Evolutionary conservation across 2,888 invertebrate species (phyloP).

Genomic region (Nomada lathburiana): DNA sequence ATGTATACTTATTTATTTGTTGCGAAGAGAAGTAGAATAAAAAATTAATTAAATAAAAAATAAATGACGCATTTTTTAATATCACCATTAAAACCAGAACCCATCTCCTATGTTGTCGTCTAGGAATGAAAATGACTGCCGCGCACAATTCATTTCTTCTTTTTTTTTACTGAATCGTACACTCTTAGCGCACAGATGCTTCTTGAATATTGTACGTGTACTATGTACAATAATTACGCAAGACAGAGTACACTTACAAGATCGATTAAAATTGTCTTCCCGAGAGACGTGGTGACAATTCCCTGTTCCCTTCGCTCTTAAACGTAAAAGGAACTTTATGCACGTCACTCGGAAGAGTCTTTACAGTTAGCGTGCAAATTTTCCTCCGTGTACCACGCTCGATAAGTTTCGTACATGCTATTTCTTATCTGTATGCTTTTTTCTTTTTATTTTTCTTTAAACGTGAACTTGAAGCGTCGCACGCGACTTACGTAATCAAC

Average conservation of each 20-base stretch:
- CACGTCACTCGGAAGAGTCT: conserved; percentile 75
- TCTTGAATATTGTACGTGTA: conserved; percentile 4
- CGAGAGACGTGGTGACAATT: conserved; percentile 30
- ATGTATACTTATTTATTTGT: not conserved
- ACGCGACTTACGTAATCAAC: conserved; percentile 5
- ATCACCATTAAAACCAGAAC: not conserved
- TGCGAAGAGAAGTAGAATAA: not conserved
- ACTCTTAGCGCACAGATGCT: conserved; percentile 13
- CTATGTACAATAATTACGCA: not conserved
- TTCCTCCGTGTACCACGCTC: not conserved
- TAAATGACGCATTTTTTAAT: not conserved
- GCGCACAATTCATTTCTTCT: not conserved
- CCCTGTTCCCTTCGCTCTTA: not conserved
- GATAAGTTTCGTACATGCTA: not conserved
- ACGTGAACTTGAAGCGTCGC: not conserved
- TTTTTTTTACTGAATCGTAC: not conserved
- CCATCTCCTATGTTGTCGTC: not conserved
- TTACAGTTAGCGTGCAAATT: not conserved
- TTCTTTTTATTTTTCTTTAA: not conserved
- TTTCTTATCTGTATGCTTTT: not conserved
- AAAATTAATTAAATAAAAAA: not conserved
- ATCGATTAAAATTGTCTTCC: conserved; percentile 49
- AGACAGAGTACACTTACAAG: not conserved
- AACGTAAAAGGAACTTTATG: not conserved
- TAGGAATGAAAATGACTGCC: not conserved